Conservation (phyloP, 2,888 invertebrate species). For the Augochlorella aurata region DNA sequence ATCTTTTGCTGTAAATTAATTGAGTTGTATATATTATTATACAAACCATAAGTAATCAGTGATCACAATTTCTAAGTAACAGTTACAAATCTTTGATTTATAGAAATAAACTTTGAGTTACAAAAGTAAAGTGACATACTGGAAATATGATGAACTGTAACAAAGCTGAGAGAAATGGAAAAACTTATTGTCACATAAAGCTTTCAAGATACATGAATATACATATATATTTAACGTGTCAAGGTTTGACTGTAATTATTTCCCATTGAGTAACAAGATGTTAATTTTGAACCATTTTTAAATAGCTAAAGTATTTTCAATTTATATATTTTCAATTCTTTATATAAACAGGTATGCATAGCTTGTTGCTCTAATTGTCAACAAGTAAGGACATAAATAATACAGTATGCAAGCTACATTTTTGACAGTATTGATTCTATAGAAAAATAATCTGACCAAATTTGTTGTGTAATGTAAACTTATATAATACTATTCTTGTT, state of each 20-base stretch:
- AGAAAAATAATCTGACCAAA: background rate
- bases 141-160: no score
- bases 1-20: no score
- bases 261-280: background rate
- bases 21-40: no score
- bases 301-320: background rate
- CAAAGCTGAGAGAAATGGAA: no score
- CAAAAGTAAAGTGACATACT: no score
- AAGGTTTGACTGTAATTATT: constrained; percentile 1
- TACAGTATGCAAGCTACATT: background rate
- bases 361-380: constrained; percentile 12
- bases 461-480: background rate
- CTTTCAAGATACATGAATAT: no score
- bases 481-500: background rate
- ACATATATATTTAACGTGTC: background rate
- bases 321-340: background rate
- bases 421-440: background rate
- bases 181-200: no score
- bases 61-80: no score
- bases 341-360: constrained; percentile 10
- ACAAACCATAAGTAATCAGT: no score
- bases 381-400: constrained; percentile 5
- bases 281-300: background rate
- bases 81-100: no score
- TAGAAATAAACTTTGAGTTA: no score